Conservation (phyloP, 2,113 vertebrate species). For the Grammomys dolichurus region DNA sequence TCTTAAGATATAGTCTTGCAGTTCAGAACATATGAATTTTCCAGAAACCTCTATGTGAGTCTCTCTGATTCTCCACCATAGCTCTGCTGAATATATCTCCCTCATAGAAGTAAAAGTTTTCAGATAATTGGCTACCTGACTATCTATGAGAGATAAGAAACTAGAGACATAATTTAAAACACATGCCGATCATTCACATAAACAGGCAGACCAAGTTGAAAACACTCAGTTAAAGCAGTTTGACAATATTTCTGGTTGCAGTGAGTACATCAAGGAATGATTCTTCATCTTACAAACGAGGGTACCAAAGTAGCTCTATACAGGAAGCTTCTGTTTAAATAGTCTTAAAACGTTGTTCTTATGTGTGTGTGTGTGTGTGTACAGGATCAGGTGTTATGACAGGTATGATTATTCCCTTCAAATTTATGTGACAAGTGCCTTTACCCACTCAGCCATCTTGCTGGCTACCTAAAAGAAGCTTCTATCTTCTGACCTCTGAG, state of each 20-base stretch:
- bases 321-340: not conserved
- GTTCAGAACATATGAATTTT: not conserved
- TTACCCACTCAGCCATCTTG: not conserved
- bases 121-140: constrained; percentile 47
- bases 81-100: not conserved
- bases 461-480: not conserved
- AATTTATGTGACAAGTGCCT: not conserved
- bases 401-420: not conserved
- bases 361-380: not conserved
- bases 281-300: not conserved
- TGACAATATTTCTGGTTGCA: constrained; percentile 39
- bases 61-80: not conserved
- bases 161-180: constrained; percentile 55
- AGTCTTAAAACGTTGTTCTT: not conserved
- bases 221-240: not conserved
- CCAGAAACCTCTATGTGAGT: not conserved
- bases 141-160: constrained; percentile 2
- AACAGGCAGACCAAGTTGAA: constrained; percentile 35
- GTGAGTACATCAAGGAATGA: not conserved
- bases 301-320: not conserved
- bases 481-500: not conserved
- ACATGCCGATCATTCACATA: constrained; percentile 35
- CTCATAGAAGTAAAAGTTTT: constrained; percentile 49
- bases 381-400: not conserved
- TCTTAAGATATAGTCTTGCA: not conserved